Conservation (phyloP, 2,113 vertebrate species). For the Bungarus multicinctus region DNA sequence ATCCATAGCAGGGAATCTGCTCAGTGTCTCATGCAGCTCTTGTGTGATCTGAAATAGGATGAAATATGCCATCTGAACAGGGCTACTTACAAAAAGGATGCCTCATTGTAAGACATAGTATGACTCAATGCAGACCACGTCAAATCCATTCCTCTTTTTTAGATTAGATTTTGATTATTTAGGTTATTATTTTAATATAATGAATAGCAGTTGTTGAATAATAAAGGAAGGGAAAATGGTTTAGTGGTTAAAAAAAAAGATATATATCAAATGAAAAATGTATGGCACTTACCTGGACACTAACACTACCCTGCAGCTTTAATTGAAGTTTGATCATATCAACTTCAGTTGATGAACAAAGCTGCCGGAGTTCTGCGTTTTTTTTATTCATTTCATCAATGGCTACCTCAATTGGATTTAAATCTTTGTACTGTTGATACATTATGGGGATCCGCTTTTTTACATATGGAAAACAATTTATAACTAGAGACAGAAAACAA, state of each 20-base stretch:
- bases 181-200: not conserved
- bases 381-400: constrained; percentile 99
- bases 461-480: constrained; percentile 94
- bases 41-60: not conserved
- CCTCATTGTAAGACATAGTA: not conserved
- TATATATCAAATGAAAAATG: not conserved
- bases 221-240: not conserved
- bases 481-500: constrained; percentile 71
- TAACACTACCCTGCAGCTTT: constrained; percentile 96
- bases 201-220: not conserved
- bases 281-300: constrained; percentile 84
- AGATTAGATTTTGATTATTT: not conserved
- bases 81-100: not conserved
- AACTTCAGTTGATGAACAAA: constrained; percentile 89
- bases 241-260: not conserved
- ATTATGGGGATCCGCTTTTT: constrained; percentile 97
- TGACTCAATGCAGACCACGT: not conserved
- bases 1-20: not conserved
- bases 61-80: not conserved
- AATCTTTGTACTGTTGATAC: constrained; percentile 97
- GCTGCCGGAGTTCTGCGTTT: constrained; percentile 88
- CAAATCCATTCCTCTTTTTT: not conserved
- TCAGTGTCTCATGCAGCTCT: not conserved
- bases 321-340: constrained; percentile 98
- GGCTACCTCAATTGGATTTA: constrained; percentile 97